Evolutionary conservation across 2,888 invertebrate species (phyloP).

Genomic region (Yponomeuta malinellus): DNA sequence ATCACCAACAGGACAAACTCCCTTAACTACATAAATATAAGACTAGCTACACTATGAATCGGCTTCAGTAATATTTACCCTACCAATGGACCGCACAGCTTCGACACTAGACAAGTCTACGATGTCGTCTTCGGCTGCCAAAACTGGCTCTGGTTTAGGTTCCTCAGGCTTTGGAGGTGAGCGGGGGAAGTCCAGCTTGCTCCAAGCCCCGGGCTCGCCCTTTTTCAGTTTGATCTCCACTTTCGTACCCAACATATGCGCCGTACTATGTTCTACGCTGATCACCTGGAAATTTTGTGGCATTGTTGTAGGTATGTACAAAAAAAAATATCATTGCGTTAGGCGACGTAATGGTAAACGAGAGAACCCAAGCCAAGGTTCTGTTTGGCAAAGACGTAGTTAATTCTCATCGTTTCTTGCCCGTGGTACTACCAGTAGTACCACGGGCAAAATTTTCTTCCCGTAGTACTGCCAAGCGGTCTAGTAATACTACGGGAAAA

Average conservation of each 20-base stretch:
- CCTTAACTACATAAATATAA: no score
- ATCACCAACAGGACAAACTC: no score
- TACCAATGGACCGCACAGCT: constrained; percentile 56
- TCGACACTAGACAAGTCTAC: constrained; percentile 86
- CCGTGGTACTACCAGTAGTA: no score
- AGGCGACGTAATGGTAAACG: no score
- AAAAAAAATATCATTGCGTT: not conserved
- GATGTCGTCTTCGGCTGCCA: constrained; percentile 69
- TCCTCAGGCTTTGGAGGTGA: constrained; percentile 36
- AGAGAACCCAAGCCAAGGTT: no score
- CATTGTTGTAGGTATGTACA: not conserved
- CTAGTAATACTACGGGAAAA: no score
- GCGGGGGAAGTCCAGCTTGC: constrained; percentile 80
- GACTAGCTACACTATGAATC: not conserved
- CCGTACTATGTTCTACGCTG: constrained; percentile 81
- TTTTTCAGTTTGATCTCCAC: constrained; percentile 94
- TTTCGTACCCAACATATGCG: constrained; percentile 90
- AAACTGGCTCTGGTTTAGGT: constrained; percentile 25
- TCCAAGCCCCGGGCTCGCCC: constrained; percentile 89
- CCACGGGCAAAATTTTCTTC: no score
- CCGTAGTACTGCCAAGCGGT: no score
- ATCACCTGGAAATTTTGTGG: constrained; percentile 79
- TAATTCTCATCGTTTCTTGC: no score
- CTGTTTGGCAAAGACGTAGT: not conserved
- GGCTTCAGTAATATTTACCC: constrained; percentile 53